These are phyloP conservation scores for Montipora capitata DNA, from an alignment of 92 coral and sea anemone genomes.

Conservation along the genomic window DNA sequence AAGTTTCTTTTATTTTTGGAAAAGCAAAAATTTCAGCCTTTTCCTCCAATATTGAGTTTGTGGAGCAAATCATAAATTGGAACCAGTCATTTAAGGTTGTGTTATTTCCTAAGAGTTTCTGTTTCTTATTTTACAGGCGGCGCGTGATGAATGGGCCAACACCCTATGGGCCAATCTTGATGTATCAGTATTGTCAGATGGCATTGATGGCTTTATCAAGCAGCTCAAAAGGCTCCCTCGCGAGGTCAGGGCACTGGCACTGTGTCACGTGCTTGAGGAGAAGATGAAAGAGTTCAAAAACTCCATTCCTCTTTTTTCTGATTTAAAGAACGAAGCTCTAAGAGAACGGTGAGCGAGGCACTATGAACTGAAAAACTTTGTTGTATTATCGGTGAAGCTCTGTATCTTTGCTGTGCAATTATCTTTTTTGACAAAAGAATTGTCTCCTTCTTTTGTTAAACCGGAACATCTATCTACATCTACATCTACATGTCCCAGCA, in stretches of 20 bases:
- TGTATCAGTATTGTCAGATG: conserved; percentile 96
- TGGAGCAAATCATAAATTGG: not conserved
- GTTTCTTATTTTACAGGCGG: conserved; percentile 74
- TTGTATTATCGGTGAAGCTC: too few species aligned
- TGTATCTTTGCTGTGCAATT: not conserved
- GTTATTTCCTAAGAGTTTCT: not conserved
- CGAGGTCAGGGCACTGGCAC: conserved; percentile 94
- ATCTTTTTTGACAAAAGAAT: too few species aligned
- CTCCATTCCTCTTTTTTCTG: conserved; percentile 98
- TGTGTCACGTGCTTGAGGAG: conserved; percentile 96
- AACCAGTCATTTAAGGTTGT: not conserved
- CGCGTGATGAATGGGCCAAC: conserved; percentile 99
- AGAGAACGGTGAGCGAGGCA: conserved; percentile 88
- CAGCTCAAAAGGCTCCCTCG: conserved; percentile 96
- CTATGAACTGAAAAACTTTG: not conserved
- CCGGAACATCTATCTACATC: too few species aligned
- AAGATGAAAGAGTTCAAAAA: conserved; percentile 99
- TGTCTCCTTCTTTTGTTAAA: too few species aligned
- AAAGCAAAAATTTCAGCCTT: too few species aligned
- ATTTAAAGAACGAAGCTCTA: conserved; percentile 97
- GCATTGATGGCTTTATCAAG: conserved; percentile 94
- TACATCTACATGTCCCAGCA: too few species aligned
- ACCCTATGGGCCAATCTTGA: conserved; percentile 99
- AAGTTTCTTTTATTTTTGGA: too few species aligned
- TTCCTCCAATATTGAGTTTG: not conserved